Conservation (phyloP, 2,797 vertebrate genomes). For the Sorex maritimensis region DNA sequence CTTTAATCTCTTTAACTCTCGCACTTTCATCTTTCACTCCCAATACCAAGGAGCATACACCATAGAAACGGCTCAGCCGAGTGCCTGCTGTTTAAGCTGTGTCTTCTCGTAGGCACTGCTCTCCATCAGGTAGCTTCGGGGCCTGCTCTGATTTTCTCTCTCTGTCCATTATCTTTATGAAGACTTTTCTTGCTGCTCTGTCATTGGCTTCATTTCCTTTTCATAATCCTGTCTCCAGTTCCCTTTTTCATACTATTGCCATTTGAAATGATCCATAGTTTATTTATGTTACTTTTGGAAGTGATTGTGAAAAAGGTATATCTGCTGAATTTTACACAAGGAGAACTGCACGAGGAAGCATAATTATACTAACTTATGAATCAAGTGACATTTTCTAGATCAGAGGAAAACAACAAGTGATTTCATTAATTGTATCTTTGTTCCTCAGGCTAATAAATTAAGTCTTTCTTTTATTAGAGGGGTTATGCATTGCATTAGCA, state of each 20-base stretch:
- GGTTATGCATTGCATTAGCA: slow-evolving; percentile 30
- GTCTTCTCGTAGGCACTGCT: not conserved
- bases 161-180: slow-evolving; percentile 31
- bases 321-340: slow-evolving; percentile 57
- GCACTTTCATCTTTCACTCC: not conserved
- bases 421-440: slow-evolving; percentile 39
- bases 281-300: slow-evolving; percentile 73
- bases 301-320: slow-evolving; percentile 59
- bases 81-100: not conserved
- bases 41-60: no score
- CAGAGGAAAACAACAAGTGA: slow-evolving; percentile 34
- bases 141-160: not conserved
- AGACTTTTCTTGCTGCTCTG: slow-evolving; percentile 32
- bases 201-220: slow-evolving; percentile 65
- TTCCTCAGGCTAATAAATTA: slow-evolving; percentile 46
- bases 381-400: slow-evolving; percentile 36
- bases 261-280: slow-evolving; percentile 56
- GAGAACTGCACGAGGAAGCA: not conserved
- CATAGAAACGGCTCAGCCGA: not conserved
- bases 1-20: not conserved
- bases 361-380: slow-evolving; percentile 59
- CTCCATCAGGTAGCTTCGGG: not conserved
- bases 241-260: slow-evolving; percentile 58
- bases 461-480: slow-evolving; percentile 55
- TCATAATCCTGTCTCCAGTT: slow-evolving; percentile 9